A percentile compares a stretch with the other conserved stretches of the same genome.
Conservation (phyloP, 2,113 vertebrate genomes). For the Cebidichthys violaceus region DNA sequence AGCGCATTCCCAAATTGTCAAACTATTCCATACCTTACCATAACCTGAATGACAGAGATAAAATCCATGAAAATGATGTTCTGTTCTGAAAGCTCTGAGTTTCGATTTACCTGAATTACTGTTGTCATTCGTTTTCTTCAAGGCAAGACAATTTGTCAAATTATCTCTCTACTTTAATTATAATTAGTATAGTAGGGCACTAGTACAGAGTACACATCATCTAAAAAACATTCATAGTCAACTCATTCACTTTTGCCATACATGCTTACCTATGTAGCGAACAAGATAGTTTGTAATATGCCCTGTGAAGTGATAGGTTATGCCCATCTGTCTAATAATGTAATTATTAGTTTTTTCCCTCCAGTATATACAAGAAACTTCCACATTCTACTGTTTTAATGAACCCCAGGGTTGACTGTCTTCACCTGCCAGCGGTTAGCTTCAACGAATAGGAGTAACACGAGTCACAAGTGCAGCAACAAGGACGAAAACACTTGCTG, state of each 20-base stretch:
- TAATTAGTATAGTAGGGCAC: neutral
- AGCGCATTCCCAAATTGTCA: neutral
- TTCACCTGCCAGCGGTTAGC: constrained; percentile 1
- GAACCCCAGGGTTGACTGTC: neutral
- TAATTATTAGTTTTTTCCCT: neutral
- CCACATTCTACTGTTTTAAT: neutral
- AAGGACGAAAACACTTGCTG: constrained; percentile 3
- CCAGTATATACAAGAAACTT: neutral
- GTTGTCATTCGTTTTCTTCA: neutral
- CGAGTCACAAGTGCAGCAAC: neutral
- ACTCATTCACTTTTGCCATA: neutral
- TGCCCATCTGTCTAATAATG: neutral
- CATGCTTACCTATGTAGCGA: neutral
- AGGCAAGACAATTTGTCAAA: neutral
- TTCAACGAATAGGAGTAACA: neutral
- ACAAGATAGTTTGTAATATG: neutral
- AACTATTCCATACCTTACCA: neutral
- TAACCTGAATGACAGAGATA: neutral
- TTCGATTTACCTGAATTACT: neutral
- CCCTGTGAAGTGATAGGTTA: neutral
- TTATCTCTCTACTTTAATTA: neutral
- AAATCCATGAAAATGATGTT: neutral
- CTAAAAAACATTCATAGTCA: neutral
- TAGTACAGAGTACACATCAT: neutral
- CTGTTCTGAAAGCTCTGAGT: neutral